phyloP scores from a whole-genome alignment of 2,888 invertebrate genomes.

The Anagyrus pseudococci region DNA sequence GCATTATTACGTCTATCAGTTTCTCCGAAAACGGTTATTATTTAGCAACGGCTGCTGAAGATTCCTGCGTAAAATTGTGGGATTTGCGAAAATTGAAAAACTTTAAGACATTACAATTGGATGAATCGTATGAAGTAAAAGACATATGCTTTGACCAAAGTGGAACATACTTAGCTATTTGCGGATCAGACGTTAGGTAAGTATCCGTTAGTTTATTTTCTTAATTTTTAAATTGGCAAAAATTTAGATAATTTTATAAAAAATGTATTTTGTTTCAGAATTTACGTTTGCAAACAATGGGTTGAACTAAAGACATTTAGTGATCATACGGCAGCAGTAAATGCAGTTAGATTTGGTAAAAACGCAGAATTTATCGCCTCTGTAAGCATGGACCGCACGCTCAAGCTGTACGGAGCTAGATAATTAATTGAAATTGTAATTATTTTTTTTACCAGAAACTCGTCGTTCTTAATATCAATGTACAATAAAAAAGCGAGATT shows the following conservation, averaged over 20 bases:
- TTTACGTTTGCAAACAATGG: constrained; percentile 97
- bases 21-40: constrained; percentile 99
- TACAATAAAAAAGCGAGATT: no score
- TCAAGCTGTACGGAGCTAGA: constrained; percentile 82
- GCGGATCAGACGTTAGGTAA: constrained; percentile 93
- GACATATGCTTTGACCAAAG: constrained; percentile 98
- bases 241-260: neutral
- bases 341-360: constrained; percentile 94
- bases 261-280: constrained; percentile 70
- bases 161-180: constrained; percentile 96
- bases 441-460: no score
- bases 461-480: no score
- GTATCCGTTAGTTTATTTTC: neutral
- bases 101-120: constrained; percentile 94
- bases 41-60: constrained; percentile 97
- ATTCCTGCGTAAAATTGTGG: constrained; percentile 97
- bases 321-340: constrained; percentile 96
- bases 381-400: constrained; percentile 95
- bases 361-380: constrained; percentile 94
- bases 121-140: constrained; percentile 89
- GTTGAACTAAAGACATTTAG: constrained; percentile 91
- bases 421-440: no score
- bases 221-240: neutral
- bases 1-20: constrained; percentile 94
- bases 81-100: constrained; percentile 98